phyloP scores from a whole-genome alignment of 2,888 invertebrate species.

The Leptopilina syphax region DNA sequence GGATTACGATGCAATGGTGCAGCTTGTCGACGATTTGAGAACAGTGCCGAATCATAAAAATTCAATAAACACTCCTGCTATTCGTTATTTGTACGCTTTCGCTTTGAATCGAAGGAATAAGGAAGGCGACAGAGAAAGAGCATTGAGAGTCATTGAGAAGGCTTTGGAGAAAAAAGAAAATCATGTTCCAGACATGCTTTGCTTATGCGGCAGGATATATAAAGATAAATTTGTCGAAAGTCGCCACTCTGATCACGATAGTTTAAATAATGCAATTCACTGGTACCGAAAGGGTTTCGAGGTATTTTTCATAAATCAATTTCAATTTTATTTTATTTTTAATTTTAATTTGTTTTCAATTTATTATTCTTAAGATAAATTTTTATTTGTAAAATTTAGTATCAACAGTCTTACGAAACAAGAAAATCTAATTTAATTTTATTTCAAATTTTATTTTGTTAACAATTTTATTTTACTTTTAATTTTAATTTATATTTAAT shows the following conservation, averaged over 20 bases:
- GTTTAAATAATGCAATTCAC: slow-evolving; percentile 93
- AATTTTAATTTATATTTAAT: neutral
- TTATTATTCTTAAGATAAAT: neutral
- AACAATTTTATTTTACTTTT: neutral
- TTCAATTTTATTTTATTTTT: neutral
- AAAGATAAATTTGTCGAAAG: slow-evolving; percentile 98
- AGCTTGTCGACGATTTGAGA: slow-evolving; percentile 94
- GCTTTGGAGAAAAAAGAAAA: slow-evolving; percentile 96
- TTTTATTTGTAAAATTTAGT: no score
- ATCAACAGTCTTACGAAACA: no score
- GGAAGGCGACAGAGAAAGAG: slow-evolving; percentile 96
- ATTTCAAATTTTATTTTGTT: no score
- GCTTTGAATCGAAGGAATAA: slow-evolving; percentile 96
- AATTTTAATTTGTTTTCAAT: slow-evolving; percentile 22
- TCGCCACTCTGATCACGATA: slow-evolving; percentile 91
- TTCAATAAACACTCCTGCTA: slow-evolving; percentile 92
- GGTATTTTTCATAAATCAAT: slow-evolving; percentile 61
- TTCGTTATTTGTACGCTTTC: slow-evolving; percentile 96
- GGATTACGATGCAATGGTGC: slow-evolving; percentile 98
- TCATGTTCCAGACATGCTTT: slow-evolving; percentile 97
- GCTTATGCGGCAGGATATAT: slow-evolving; percentile 98
- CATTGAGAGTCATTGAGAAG: slow-evolving; percentile 92
- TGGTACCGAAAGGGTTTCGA: slow-evolving; percentile 99
- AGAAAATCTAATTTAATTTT: no score
- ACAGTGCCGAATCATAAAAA: slow-evolving; percentile 93